These are phyloP conservation scores for Galeopterus variegatus DNA, from an alignment of 2,113 vertebrate genomes.

Conservation along the genomic window DNA sequence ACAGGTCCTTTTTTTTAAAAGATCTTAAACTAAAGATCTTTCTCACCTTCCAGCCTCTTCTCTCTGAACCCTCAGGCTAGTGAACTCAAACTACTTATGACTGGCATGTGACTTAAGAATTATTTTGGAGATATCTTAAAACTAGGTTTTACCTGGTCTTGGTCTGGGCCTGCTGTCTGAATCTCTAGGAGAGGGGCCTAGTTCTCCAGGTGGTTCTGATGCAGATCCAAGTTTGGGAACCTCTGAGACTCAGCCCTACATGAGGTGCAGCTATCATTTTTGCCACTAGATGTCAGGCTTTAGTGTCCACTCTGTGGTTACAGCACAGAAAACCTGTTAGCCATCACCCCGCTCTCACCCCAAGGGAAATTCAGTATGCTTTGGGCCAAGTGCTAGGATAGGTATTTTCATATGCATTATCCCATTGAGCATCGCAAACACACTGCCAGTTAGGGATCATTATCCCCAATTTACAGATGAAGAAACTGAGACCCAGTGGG, in stretches of 20 bases:
- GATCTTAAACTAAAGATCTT: not conserved
- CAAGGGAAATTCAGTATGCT: not conserved
- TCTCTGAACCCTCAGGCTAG: not conserved
- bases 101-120: not conserved
- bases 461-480: not conserved
- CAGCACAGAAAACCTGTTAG: not conserved
- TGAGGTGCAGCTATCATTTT: not conserved
- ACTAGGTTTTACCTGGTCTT: not conserved
- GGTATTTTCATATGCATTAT: not conserved
- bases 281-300: conserved; percentile 75
- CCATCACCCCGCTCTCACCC: not conserved
- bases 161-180: not conserved
- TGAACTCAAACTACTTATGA: not conserved
- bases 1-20: not conserved
- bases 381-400: not conserved
- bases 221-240: not conserved
- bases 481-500: not conserved
- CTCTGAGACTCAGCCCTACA: not conserved
- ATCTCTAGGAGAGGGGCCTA: not conserved
- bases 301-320: not conserved
- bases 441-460: not conserved
- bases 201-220: not conserved
- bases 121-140: not conserved
- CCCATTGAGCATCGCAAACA: not conserved
- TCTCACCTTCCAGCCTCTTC: not conserved